Conservation (phyloP, 2,797 vertebrate species). For the Microchirus variegatus region DNA sequence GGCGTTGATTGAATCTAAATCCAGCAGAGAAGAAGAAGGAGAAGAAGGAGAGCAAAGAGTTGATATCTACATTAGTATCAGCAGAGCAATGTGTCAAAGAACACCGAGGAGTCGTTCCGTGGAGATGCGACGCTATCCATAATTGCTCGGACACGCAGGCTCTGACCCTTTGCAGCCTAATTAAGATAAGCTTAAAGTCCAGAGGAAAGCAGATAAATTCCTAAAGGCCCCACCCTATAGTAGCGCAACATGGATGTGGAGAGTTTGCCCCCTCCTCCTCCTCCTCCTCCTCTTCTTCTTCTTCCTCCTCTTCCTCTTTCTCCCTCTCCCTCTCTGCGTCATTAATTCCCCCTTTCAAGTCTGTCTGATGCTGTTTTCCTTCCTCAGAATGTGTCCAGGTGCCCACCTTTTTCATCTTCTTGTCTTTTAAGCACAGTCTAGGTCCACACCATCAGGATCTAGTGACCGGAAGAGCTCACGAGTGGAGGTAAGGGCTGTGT, state of each 20-base stretch:
- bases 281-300: neutral
- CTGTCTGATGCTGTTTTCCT: conserved; percentile 48
- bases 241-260: conserved; percentile 79
- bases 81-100: conserved; percentile 39
- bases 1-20: conserved; percentile 30
- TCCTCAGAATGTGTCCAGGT: conserved; percentile 55
- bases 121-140: conserved; percentile 24
- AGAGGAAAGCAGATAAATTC: conserved; percentile 74
- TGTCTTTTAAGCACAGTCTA: conserved; percentile 33
- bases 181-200: conserved; percentile 66
- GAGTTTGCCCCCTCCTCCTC: conserved; percentile 51
- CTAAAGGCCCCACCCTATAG: conserved; percentile 84
- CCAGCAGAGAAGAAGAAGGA: conserved; percentile 12
- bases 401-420: conserved; percentile 30
- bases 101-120: conserved; percentile 27
- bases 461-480: conserved; percentile 37
- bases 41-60: conserved; percentile 20
- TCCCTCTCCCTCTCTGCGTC: conserved; percentile 46
- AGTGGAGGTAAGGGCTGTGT: conserved; percentile 65
- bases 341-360: conserved; percentile 67
- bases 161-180: conserved; percentile 52
- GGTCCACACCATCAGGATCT: conserved; percentile 28
- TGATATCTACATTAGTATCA: conserved; percentile 28
- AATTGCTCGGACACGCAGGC: conserved; percentile 41
- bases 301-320: neutral